Evolutionary conservation across 2,113 vertebrate genomes (phyloP).

Genomic region (Apistogramma diplotaenia): DNA sequence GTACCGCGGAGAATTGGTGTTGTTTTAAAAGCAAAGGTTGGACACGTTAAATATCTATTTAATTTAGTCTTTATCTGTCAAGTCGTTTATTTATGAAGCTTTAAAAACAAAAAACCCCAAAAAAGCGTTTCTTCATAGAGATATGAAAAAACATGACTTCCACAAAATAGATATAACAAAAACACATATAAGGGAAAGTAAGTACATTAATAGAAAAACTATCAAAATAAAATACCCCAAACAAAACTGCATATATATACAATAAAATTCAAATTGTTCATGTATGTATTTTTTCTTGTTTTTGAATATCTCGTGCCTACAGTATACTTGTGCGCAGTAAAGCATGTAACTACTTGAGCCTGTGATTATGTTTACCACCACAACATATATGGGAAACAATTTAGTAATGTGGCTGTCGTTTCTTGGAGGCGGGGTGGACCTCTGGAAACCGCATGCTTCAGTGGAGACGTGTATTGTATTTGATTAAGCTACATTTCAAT

Average conservation of each 20-base stretch:
- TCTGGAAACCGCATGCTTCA: not conserved
- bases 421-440: not conserved
- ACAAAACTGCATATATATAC: not conserved
- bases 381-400: not conserved
- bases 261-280: not conserved
- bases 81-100: not conserved
- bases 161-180: not conserved
- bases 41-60: not conserved
- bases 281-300: not conserved
- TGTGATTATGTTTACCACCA: not conserved
- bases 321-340: not conserved
- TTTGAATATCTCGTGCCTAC: not conserved
- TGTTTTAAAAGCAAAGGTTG: not conserved
- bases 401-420: not conserved
- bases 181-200: not conserved
- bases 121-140: not conserved
- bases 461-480: constrained; percentile 15
- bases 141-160: not conserved
- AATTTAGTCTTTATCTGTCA: not conserved
- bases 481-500: constrained; percentile 22
- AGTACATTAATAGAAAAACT: not conserved
- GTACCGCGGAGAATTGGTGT: no score
- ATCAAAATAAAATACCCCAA: not conserved
- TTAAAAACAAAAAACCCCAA: no score
- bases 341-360: not conserved